Base-by-base conservation (phyloP, 2,797 vertebrate species). In the Poecilia picta region DNA sequence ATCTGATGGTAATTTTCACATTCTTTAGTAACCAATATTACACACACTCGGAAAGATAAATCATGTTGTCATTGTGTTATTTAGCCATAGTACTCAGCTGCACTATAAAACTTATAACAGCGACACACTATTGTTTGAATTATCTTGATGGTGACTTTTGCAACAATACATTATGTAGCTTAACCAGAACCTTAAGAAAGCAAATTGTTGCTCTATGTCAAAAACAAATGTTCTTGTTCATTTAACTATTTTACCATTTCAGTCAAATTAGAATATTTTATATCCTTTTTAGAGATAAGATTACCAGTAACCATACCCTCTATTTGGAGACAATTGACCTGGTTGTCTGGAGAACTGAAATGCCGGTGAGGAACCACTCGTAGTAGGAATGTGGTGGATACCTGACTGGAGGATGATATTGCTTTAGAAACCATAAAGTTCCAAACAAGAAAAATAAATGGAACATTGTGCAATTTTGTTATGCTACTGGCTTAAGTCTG, bases 291-390 rank as follows among this genome's bases (percentile, higher is more conserved):
- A 18, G n/a, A 46, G 75, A n/a, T 55, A 73, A 73, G 47, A 73
- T 82, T 76, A 46, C 53, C 64, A 85, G 87, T 82, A 86, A 75
- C 85, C 81, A 81, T 49, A 33, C 74, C 1, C 3, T 81, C 80
- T 72, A 72, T 74, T 77, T 71, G 41, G 78, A 53, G 75, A 53
- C 77, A 83, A 82, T 89, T 80, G 81, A 75, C 41, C 71, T 72
- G 73, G 80, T 83, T 91, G 86, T 88, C 77, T 82, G 75, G 55
- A 88, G 64, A 73, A 83, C 83, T 83, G 79, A 79, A 82, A 83
- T 84, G 85, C 77, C 80, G 81, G 79, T 33, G 62, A 72, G 78
- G 87, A 83, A 62, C 12, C 6, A 62, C 59, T 31, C 13, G 5
- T 62, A 13, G 25, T 28, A 13, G n/a, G 59, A 39, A 76, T 82